Evolutionary conservation across 2,888 invertebrate genomes (phyloP).

Genomic region (Drosophila peninsularis): DNA sequence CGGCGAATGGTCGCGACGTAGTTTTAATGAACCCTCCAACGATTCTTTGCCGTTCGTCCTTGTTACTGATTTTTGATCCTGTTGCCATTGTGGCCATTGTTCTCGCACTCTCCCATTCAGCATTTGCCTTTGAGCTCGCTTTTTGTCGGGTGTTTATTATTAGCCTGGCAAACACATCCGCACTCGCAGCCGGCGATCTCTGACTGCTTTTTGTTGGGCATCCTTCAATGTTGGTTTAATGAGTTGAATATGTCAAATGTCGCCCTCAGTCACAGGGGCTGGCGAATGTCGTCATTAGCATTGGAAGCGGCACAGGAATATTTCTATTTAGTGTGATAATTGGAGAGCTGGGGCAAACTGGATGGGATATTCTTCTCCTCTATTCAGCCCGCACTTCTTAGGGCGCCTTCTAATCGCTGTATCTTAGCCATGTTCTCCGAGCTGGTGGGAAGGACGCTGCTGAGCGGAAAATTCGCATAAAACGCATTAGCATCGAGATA

Average conservation of each 20-base stretch:
- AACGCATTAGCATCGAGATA: conserved; percentile 77
- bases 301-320: conserved; percentile 47
- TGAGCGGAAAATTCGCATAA: conserved; percentile 30
- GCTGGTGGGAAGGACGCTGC: neutral
- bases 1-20: conserved; percentile 31
- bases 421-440: conserved; percentile 18
- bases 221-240: conserved; percentile 69
- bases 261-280: conserved; percentile 32
- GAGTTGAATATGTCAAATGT: conserved; percentile 79
- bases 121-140: conserved; percentile 62
- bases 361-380: neutral
- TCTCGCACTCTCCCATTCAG: conserved; percentile 66
- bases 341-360: neutral
- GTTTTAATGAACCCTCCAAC: conserved; percentile 73
- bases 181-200: conserved; percentile 56
- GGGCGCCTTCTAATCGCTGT: conserved; percentile 34
- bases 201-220: conserved; percentile 39
- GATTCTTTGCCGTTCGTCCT: conserved; percentile 16
- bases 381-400: conserved; percentile 14
- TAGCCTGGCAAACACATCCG: conserved; percentile 76
- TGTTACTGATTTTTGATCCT: conserved; percentile 74
- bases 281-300: conserved; percentile 69
- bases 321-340: conserved; percentile 10
- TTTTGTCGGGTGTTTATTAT: conserved; percentile 71
- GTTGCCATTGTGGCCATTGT: conserved; percentile 79